Base-by-base conservation (phyloP, 2,113 vertebrate species). In the Mirounga angustirostris region DNA sequence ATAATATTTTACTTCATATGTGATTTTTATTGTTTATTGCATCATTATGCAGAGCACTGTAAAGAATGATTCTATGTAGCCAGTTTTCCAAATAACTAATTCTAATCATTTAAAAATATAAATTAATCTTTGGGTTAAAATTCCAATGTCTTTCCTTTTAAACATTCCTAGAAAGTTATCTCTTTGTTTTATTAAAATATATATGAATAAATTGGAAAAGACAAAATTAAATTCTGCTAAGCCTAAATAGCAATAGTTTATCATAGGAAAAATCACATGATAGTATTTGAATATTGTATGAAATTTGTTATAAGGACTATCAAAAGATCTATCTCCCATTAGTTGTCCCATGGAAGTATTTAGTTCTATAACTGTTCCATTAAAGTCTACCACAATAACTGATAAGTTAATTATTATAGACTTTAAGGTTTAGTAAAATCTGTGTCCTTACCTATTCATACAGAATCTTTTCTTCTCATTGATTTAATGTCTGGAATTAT, bases 391-490 rank as follows among this genome's bases (percentile, higher is more conserved):
- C 6, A 86, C 7, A 61, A 71, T 61, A 28, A 65, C 2, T 46
- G 10, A 24, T 12, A 73, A 43, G 14, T 30, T 83, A 36, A 50
- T 54, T 69, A 7, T 30, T 28, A 52, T 11, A 78, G 12, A 84
- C 1, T 76, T 82, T 79, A 93, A 4, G 1, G 59, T 86, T 84
- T 85, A 80, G 19, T 65, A 94, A 91, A 81, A 83, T 95, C 30
- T 58, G 2, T 46, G 7, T 10, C 21, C 4, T 94, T 52, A 14
- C 3, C 10, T 80, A 0, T 22, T 61, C 81, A 22, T 50, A 33
- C 0, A 85, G 2, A 52, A 52, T 28, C 4, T 82, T 22, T 52
- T 94, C 0, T 74, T 52, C 56, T 59, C 10, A 36, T 16, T 61
- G 10, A 71, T n/a, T 6, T 61, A 15, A 10, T 2, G 2, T 11